Evolutionary conservation across 2,888 invertebrate species (phyloP).

Genomic region (Cosmorhoe ocellata): DNA sequence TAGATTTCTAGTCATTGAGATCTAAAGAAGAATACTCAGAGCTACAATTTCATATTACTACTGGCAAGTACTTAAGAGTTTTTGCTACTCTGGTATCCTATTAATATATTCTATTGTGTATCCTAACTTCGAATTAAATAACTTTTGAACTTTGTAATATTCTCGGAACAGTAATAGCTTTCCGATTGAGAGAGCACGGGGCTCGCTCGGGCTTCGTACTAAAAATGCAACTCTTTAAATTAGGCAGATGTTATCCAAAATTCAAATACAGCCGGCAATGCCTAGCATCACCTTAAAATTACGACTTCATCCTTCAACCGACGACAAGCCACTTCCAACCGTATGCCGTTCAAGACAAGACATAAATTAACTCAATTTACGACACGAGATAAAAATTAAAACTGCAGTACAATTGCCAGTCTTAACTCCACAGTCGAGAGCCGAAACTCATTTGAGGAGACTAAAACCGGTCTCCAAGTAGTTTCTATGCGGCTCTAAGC

Average conservation of each 20-base stretch:
- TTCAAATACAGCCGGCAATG: conserved; percentile 44
- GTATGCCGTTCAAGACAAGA: conserved; percentile 34
- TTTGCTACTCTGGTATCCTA: too few species aligned
- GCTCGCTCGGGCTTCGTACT: conserved; percentile 27
- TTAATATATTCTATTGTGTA: background rate
- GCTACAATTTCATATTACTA: too few species aligned
- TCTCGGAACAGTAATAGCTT: conserved; percentile 23
- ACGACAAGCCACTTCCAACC: conserved; percentile 37
- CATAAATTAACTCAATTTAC: conserved; percentile 30
- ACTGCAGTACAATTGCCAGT: conserved; percentile 45
- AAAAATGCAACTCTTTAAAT: conserved; percentile 39
- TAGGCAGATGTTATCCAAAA: conserved; percentile 46
- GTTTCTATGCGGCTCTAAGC: conserved; percentile 37
- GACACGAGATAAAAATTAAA: conserved; percentile 40
- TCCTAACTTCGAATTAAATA: conserved; percentile 6
- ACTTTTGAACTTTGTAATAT: conserved; percentile 6
- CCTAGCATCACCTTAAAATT: conserved; percentile 50
- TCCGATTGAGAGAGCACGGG: conserved; percentile 15
- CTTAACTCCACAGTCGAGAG: conserved; percentile 49
- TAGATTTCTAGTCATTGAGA: too few species aligned
- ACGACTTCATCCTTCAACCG: conserved; percentile 43
- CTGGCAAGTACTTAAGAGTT: too few species aligned
- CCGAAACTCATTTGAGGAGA: conserved; percentile 52
- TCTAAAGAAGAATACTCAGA: too few species aligned
- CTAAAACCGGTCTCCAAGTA: conserved; percentile 43